These are phyloP conservation scores for Cenopis cana DNA, from an alignment of 2,888 invertebrate species.

Conservation along the genomic window DNA sequence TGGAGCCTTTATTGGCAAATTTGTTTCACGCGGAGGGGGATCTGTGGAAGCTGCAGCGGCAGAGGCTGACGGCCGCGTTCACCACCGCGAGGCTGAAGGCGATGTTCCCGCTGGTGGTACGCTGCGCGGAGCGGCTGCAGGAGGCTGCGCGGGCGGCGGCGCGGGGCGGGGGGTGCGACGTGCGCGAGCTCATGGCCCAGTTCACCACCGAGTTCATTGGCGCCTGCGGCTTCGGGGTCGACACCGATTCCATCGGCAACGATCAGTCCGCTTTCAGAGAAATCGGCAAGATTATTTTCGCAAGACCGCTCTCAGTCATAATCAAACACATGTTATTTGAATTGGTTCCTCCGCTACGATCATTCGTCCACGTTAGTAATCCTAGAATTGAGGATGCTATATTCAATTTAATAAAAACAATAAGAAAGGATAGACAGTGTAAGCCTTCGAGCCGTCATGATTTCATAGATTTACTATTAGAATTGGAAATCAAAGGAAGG, in stretches of 20 bases:
- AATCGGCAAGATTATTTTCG: conserved; percentile 34
- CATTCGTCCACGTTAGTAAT: background rate
- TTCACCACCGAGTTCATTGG: conserved; percentile 69
- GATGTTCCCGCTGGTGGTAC: conserved; percentile 72
- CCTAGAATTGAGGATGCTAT: conserved; percentile 6
- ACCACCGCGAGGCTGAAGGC: conserved; percentile 68
- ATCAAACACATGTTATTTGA: conserved; percentile 19
- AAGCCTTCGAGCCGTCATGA: conserved; percentile 54
- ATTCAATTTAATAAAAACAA: conserved; percentile 12
- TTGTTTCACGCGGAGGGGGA: conserved; percentile 70
- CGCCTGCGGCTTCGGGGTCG: conserved; percentile 67
- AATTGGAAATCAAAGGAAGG: conserved; percentile 50
- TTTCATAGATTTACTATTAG: conserved; percentile 55
- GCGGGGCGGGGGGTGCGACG: conserved; percentile 54
- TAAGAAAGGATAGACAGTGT: conserved; percentile 47
- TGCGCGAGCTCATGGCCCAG: conserved; percentile 63
- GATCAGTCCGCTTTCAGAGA: conserved; percentile 59
- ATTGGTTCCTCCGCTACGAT: conserved; percentile 26
- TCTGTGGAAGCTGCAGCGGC: conserved; percentile 67
- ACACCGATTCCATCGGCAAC: conserved; percentile 62
- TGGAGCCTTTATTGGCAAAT: conserved; percentile 63
- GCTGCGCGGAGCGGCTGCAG: conserved; percentile 66
- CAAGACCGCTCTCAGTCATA: background rate
- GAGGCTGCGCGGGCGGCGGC: conserved; percentile 44
- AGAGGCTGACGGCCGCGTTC: conserved; percentile 70